A percentile compares a stretch with the other conserved stretches of the same genome.
phyloP scores from a whole-genome alignment of 2,113 vertebrate genomes.

The Mormoops blainvillei region DNA sequence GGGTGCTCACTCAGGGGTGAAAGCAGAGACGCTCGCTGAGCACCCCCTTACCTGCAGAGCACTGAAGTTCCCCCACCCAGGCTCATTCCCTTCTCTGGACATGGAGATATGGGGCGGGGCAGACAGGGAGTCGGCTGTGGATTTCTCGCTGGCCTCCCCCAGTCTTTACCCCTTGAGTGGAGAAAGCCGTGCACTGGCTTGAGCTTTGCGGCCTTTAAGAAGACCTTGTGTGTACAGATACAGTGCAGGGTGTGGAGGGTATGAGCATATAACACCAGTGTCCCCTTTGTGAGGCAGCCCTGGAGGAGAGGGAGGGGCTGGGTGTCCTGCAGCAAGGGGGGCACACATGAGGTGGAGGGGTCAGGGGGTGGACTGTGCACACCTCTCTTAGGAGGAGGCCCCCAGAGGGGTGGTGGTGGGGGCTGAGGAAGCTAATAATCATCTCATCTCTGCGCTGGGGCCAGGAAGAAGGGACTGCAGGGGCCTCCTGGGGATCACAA shows the following conservation, averaged over 20 bases:
- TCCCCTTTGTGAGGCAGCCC: not conserved
- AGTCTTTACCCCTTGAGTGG: not conserved
- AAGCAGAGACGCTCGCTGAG: not conserved
- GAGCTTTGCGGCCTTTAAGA: not conserved
- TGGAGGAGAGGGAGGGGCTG: not conserved
- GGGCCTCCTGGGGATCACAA: not conserved
- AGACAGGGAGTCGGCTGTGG: no score
- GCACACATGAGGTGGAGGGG: not conserved
- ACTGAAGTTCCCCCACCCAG: not conserved
- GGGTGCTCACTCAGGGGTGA: not conserved
- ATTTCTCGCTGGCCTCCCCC: not conserved
- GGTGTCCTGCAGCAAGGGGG: not conserved
- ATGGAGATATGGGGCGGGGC: not conserved
- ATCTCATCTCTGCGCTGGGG: not conserved
- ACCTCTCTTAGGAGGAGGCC: not conserved
- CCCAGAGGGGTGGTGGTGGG: not conserved
- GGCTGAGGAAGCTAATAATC: not conserved
- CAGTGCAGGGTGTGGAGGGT: not conserved
- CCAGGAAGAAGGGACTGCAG: not conserved
- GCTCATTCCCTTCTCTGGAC: not conserved
- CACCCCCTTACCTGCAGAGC: not conserved
- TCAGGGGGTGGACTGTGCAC: not conserved
- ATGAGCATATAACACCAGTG: accelerated
- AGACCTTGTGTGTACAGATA: not conserved
- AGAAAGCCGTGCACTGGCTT: not conserved